Base-by-base conservation (phyloP, 2,888 invertebrate genomes). In the Altica lythri region DNA sequence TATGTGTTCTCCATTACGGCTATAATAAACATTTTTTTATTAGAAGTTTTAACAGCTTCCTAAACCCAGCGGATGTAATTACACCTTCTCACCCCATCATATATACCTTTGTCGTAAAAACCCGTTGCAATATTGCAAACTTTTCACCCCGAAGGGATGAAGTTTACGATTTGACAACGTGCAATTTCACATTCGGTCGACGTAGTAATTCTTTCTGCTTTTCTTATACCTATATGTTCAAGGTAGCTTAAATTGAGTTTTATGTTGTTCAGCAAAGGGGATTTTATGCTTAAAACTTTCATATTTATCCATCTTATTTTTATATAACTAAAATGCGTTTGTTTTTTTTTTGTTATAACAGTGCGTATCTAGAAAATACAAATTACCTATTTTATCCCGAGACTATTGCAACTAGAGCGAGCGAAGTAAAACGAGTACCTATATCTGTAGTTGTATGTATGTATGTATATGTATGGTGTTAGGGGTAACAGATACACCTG, bases 261-360 rank as follows among this genome's bases (percentile, higher is more conserved):
- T 32, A 44, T 44, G 13, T 32, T 44, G 17, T 18, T 30, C 6
- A 25, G 14, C 44, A 46, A 44, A 57, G 44, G 42, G 53, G 45
- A 57, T 57, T 57, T 53, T 53, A 27, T 37, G 53, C 49, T 56
- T 52, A 53, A 54, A 53, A 57, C 53, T 57, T 55, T 53, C 49
- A 57, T 50, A 57, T 51, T 46, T 54, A 19, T 14, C 17, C 1
- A 9, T 37, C n/a, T n/a, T n/a, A 49, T 47, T 55, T 46, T 46
- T 50, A 55, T 45, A 46, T 35, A 47, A 46, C n/a, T n/a, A n/a
- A n/a, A n/a, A n/a, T n/a, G n/a, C n/a, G n/a, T n/a, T n/a, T n/a
- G n/a, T n/a, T n/a, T n/a, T n/a, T n/a, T n/a, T n/a, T n/a, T n/a
- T n/a, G n/a, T n/a, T n/a, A n/a, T n/a, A n/a, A n/a, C n/a, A n/a